phyloP scores from a whole-genome alignment of 2,888 invertebrate genomes.

The Perizoma affinitatum region DNA sequence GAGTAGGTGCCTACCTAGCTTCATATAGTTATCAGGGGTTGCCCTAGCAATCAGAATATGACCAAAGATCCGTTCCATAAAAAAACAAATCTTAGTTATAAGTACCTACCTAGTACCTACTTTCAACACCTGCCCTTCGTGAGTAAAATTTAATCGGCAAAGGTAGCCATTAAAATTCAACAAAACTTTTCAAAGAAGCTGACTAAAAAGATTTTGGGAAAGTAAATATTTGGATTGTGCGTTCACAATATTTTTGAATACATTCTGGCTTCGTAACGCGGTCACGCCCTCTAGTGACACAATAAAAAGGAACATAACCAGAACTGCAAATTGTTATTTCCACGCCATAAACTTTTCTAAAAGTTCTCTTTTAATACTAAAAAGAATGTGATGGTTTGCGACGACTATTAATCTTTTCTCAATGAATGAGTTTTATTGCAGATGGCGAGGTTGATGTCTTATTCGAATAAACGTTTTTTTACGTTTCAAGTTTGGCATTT shows the following conservation, averaged over 20 bases:
- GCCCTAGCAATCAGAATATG: too few relatives aligned
- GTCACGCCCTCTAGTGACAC: constrained; percentile 76
- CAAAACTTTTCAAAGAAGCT: constrained; percentile 36
- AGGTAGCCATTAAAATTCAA: constrained; percentile 12
- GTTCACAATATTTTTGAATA: constrained; percentile 69
- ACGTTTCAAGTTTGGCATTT: constrained; percentile 26
- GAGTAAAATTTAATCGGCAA: too few relatives aligned
- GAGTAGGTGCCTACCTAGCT: too few relatives aligned
- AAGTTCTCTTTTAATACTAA: constrained; percentile 55
- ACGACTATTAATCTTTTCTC: constrained; percentile 74
- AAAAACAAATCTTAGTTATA: too few relatives aligned
- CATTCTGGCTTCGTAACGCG: constrained; percentile 52
- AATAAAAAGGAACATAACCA: constrained; percentile 63
- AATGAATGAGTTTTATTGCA: constrained; percentile 62
- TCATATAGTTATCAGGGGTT: too few relatives aligned
- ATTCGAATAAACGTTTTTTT: constrained; percentile 44
- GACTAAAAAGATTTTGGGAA: constrained; percentile 58
- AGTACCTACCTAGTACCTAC: too few relatives aligned
- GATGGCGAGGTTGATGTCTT: constrained; percentile 55
- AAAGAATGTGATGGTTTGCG: constrained; percentile 56
- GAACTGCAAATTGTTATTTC: constrained; percentile 81
- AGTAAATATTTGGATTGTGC: constrained; percentile 81
- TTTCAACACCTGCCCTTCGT: too few relatives aligned
- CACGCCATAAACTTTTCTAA: constrained; percentile 77
- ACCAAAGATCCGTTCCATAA: too few relatives aligned